phyloP scores from a whole-genome alignment of 2,888 invertebrate species.

The Mythimna albipuncta region DNA sequence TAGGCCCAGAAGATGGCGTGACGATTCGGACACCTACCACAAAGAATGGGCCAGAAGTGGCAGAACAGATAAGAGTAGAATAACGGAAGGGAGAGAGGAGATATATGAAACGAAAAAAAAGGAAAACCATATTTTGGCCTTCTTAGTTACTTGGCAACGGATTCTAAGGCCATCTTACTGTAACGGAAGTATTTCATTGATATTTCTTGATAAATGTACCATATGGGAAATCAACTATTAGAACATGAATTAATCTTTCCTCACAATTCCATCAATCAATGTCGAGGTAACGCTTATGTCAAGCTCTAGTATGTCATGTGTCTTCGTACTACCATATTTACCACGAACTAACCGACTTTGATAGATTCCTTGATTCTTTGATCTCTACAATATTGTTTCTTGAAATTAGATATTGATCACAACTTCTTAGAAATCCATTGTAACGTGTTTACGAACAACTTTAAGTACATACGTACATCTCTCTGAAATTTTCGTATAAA shows the following conservation, averaged over 20 bases:
- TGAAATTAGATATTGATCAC: slow-evolving; percentile 26
- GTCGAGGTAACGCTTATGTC: slow-evolving; percentile 24
- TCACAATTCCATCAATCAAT: slow-evolving; percentile 36
- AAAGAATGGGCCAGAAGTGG: too few species aligned
- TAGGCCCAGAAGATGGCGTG: too few species aligned
- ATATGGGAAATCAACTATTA: slow-evolving; percentile 12
- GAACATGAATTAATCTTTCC: slow-evolving; percentile 18
- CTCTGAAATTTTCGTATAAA: slow-evolving; percentile 11
- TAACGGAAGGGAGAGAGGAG: too few species aligned
- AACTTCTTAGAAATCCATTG: slow-evolving; percentile 26
- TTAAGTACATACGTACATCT: slow-evolving; percentile 1
- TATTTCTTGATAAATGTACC: slow-evolving; percentile 4
- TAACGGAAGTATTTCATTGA: slow-evolving; percentile 19
- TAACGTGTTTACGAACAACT: slow-evolving; percentile 10
- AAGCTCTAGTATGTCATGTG: slow-evolving; percentile 6
- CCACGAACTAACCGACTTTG: slow-evolving; percentile 2
- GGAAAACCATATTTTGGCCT: background rate
- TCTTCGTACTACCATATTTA: slow-evolving; percentile 15
- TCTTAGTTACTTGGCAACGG: slow-evolving; percentile 4
- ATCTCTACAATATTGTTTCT: slow-evolving; percentile 15
- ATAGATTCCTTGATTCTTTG: slow-evolving; percentile 16
- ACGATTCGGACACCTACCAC: too few species aligned
- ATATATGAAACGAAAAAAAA: background rate
- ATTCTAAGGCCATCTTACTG: background rate
- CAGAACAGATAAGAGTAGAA: too few species aligned